Base-by-base conservation (phyloP, 2,797 vertebrate genomes). In the Peromyscus attwateri region DNA sequence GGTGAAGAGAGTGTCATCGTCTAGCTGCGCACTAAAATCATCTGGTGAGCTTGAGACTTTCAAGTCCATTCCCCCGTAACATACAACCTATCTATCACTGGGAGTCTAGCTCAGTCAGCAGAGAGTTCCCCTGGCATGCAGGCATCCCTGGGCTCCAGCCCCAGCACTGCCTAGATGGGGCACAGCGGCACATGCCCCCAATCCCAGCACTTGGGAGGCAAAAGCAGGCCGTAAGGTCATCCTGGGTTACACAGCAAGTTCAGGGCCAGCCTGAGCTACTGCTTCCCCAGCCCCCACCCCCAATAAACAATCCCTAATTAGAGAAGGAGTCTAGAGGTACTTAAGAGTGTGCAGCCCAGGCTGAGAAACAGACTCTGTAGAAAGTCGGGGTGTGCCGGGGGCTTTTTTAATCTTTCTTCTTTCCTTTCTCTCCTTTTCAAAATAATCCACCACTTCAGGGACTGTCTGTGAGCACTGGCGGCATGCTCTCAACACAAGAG, bases 371-470 rank as follows among this genome's bases (percentile, higher is more conserved):
- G 85, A 75, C 27, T 68, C 60, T 10, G 0, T 23, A 34, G 71
- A 6, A 73, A 79, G 37, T 11, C 21, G 3, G 71, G 29, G 3
- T 2, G 17, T 34, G 34, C n/a, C 6, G 31, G 25, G 55, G 19
- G 71, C 66, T 90, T 37, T 12, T n/a, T 29, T 7, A 40, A 40
- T 40, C 87, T 64, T 84, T 46, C 40, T 80, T 57, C 60, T 84
- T 73, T 81, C 29, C 3, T 68, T 88, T 81, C 46, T 83, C 68
- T 94, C n/a, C 85, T 88, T 94, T 95, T 46, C 84, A 89, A 92
- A 90, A n/a, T 14, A 95, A 91, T 37, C 71, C 31, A 12, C 73
- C 88, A 27, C 94, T 95, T 70, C 19, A 9, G 37, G 68, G 89
- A 62, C 79, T 1, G 60, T 77, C 94, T 66, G 75, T 27, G 80